Evolutionary conservation across 35 echinoderm and acorn worm species (phyloP).

Genomic region (Heliocidaris tuberculata): DNA sequence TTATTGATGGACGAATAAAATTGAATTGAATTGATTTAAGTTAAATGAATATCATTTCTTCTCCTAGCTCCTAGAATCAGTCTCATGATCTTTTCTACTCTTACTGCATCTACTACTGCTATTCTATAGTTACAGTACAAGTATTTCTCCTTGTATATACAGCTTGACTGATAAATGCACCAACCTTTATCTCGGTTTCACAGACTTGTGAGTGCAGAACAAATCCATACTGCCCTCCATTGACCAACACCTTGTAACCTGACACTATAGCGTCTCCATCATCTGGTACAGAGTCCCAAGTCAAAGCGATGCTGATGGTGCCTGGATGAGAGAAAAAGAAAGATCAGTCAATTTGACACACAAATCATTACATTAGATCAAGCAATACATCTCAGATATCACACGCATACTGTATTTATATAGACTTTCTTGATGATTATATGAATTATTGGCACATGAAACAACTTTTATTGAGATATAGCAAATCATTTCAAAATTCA

Average conservation of each 20-base stretch:
- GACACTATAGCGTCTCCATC: slow-evolving; percentile 78
- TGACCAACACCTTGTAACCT: slow-evolving; percentile 78
- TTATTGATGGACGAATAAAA: too few relatives aligned
- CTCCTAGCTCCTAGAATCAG: too few relatives aligned
- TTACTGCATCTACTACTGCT: background rate
- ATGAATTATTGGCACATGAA: too few relatives aligned
- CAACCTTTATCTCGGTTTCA: slow-evolving; percentile 72
- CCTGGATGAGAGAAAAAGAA: slow-evolving; percentile 39
- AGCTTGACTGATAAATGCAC: background rate
- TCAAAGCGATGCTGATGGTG: slow-evolving; percentile 57
- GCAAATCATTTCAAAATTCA: too few relatives aligned
- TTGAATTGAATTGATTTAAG: too few relatives aligned
- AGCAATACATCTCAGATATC: too few relatives aligned
- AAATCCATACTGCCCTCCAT: slow-evolving; percentile 83
- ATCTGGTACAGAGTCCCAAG: slow-evolving; percentile 64
- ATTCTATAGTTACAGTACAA: background rate
- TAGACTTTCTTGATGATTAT: too few relatives aligned
- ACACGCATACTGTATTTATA: too few relatives aligned
- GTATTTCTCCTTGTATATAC: background rate
- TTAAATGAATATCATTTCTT: too few relatives aligned
- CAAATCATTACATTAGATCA: too few relatives aligned
- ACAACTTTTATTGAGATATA: too few relatives aligned
- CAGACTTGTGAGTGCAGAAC: slow-evolving; percentile 71
- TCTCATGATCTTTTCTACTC: too few relatives aligned
- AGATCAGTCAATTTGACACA: background rate